These are phyloP conservation scores for Lophura nycthemera DNA, from an alignment of 2,113 vertebrate genomes.

Conservation along the genomic window DNA sequence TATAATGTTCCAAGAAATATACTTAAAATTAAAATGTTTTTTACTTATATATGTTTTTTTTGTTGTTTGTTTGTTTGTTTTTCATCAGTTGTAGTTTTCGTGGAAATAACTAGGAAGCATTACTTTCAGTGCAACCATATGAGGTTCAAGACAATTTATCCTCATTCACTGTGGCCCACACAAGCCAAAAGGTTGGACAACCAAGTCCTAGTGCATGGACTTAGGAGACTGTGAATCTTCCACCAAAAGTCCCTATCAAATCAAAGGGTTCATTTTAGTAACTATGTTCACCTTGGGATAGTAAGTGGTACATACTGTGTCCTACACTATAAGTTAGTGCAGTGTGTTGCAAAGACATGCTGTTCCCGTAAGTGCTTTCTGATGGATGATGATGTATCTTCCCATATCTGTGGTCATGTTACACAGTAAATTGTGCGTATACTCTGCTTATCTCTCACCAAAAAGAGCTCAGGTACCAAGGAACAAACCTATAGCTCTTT, in stretches of 20 bases:
- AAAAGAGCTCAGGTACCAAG: background rate
- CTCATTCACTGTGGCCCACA: too few species aligned
- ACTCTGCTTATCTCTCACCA: background rate
- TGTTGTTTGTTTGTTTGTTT: too few species aligned
- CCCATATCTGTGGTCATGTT: background rate
- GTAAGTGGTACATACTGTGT: background rate
- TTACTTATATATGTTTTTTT: too few species aligned
- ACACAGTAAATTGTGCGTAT: background rate
- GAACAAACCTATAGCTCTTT: background rate
- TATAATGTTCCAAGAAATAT: too few species aligned
- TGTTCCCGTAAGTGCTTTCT: background rate
- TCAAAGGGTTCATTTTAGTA: background rate
- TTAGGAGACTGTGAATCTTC: background rate
- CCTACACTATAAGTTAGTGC: background rate
- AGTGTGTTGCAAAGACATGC: background rate
- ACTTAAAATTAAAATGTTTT: too few species aligned
- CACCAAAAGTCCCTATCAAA: fast-evolving
- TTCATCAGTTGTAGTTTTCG: too few species aligned
- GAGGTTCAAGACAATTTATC: too few species aligned
- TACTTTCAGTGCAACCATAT: too few species aligned
- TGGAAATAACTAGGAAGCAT: too few species aligned
- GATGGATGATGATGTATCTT: background rate
- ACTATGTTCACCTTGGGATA: background rate
- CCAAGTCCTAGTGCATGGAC: fast-evolving
- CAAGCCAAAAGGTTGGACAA: too few species aligned